Evolutionary conservation across 2,113 vertebrate genomes (phyloP).

Genomic region (Mobula birostris): DNA sequence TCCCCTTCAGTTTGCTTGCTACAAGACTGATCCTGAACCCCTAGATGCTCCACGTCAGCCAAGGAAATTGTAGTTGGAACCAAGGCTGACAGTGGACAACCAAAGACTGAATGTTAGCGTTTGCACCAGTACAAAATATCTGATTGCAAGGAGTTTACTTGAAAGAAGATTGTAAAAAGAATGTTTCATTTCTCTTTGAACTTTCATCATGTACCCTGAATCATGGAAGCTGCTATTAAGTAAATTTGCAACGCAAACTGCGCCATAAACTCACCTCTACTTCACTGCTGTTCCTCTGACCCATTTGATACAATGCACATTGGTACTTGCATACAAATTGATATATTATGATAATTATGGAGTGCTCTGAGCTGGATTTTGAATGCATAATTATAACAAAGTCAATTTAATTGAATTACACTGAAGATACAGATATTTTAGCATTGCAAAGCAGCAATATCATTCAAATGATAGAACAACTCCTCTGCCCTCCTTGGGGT

Average conservation of each 20-base stretch:
- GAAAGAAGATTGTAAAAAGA: background rate
- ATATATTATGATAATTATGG: conserved; percentile 4
- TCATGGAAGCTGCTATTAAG: background rate
- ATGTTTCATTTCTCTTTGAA: background rate
- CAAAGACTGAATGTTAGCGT: background rate
- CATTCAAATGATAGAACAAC: background rate
- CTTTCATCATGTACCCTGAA: background rate
- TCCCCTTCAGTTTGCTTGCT: too few species aligned
- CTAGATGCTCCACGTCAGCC: background rate
- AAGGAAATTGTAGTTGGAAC: background rate
- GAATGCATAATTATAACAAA: background rate
- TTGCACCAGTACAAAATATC: background rate
- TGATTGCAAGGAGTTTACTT: background rate
- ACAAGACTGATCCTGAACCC: background rate
- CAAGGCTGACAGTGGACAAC: too few species aligned
- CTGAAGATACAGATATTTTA: background rate
- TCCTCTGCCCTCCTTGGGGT: background rate
- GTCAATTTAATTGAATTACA: conserved; percentile 7
- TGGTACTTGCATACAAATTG: conserved; percentile 19
- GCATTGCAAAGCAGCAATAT: background rate
- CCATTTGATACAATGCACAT: background rate
- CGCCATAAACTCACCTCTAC: background rate
- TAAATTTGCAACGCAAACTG: conserved; percentile 15
- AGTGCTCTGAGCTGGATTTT: background rate
- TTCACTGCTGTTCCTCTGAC: background rate